Conservation (phyloP, 2,888 invertebrate genomes). For the Tillus elongatus region DNA sequence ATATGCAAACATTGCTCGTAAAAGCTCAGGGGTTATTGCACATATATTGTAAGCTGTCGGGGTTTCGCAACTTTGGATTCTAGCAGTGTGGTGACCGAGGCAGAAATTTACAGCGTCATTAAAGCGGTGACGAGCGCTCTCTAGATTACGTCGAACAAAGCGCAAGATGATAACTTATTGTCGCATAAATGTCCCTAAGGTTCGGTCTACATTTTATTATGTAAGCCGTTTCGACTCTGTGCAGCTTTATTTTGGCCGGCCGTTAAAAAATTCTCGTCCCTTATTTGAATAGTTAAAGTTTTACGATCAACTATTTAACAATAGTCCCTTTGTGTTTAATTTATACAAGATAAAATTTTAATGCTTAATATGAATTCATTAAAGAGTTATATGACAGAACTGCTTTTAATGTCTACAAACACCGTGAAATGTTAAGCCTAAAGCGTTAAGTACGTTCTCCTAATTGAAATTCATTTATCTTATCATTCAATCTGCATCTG, state of each 20-base stretch:
- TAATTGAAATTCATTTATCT: no score
- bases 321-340: slow-evolving; percentile 22
- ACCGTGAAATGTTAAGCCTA: no score
- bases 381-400: no score
- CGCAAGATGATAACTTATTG: slow-evolving; percentile 36
- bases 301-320: slow-evolving; percentile 25
- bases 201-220: slow-evolving; percentile 31
- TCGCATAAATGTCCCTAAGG: slow-evolving; percentile 32
- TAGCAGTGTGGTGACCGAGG: slow-evolving; percentile 25
- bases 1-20: slow-evolving; percentile 20
- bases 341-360: slow-evolving; percentile 25
- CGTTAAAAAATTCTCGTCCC: no score
- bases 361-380: no score
- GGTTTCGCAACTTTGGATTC: slow-evolving; percentile 24
- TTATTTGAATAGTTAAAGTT: slow-evolving; percentile 19
- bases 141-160: slow-evolving; percentile 34
- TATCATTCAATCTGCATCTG: no score
- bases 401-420: no score
- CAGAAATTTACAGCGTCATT: slow-evolving; percentile 36
- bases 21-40: no score
- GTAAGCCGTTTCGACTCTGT: no score
- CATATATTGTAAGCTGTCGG: no score
- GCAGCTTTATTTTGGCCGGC: no score
- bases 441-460: no score
- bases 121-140: slow-evolving; percentile 35